Percentiles rank a stretch among this genome's conserved stretches.
phyloP scores from a whole-genome alignment of 1,140 invertebrate species.

The Pseudachorutes palmiensis region DNA sequence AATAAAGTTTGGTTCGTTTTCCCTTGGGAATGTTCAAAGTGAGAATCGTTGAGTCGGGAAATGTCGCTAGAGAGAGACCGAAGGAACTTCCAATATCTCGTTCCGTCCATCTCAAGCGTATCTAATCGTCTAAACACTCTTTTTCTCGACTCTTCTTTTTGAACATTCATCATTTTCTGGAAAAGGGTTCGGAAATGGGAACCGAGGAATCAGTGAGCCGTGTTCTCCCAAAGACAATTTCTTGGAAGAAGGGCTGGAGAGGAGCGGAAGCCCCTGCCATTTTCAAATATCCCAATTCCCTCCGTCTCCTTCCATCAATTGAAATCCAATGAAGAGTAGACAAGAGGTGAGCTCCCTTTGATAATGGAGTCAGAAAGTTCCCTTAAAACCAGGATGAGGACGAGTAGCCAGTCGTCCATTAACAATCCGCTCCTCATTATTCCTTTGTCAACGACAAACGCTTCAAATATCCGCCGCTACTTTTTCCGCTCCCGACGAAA shows the following conservation, averaged over 20 bases:
- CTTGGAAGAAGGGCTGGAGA: background rate
- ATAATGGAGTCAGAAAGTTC: background rate
- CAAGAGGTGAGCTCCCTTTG: background rate
- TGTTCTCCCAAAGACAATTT: conserved; percentile 1
- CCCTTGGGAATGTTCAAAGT: too few relatives aligned
- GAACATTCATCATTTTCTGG: conserved; percentile 8
- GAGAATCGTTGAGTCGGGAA: background rate
- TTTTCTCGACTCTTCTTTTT: background rate
- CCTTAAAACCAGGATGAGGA: too few relatives aligned
- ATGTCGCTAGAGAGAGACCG: background rate
- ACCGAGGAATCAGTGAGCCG: background rate
- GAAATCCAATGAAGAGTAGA: conserved; percentile 2
- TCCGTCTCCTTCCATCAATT: background rate
- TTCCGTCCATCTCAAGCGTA: background rate
- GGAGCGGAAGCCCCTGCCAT: background rate
- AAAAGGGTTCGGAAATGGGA: background rate
- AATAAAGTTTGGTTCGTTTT: too few relatives aligned
- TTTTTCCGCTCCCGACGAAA: background rate
- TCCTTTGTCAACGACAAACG: too few relatives aligned
- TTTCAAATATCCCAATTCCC: conserved; percentile 1
- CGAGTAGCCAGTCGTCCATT: too few relatives aligned
- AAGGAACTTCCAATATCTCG: background rate
- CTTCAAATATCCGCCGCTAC: too few relatives aligned
- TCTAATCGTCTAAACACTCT: conserved; percentile 12
- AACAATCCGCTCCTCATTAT: background rate